Conservation (phyloP, 2,888 invertebrate genomes). For the Apamea sordens region DNA sequence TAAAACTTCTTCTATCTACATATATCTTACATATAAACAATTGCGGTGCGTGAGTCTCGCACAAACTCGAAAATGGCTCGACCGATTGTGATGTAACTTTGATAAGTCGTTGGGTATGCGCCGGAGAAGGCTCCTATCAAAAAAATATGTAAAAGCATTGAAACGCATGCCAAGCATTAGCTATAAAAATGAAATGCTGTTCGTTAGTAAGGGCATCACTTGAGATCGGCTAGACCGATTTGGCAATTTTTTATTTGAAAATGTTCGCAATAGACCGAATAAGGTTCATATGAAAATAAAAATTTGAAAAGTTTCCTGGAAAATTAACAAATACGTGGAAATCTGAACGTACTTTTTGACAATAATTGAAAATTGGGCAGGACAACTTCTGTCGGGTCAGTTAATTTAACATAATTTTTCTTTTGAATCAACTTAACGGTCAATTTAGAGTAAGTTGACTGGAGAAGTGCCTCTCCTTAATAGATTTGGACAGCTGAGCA, state of each 20-base stretch:
- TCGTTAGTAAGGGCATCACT: neutral
- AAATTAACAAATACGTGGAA: neutral
- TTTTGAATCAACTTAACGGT: neutral
- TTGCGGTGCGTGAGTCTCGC: neutral
- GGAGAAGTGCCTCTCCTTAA: neutral
- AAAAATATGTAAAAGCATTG: neutral
- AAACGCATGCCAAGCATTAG: neutral
- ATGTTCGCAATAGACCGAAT: neutral
- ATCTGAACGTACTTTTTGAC: neutral
- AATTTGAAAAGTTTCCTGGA: neutral
- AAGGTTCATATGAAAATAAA: neutral
- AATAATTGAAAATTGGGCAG: neutral
- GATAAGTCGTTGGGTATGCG: neutral
- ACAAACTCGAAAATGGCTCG: neutral
- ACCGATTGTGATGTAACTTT: neutral
- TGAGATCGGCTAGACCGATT: neutral
- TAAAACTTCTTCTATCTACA: neutral
- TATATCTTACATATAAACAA: neutral
- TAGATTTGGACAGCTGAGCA: neutral
- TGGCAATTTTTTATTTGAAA: neutral
- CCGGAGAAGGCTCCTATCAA: too few relatives aligned
- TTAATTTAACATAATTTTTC: neutral
- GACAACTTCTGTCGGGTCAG: neutral
- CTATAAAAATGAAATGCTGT: neutral
- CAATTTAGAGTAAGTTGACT: neutral